Percentiles rank a stretch among this genome's conserved stretches.
phyloP scores from a whole-genome alignment of 23 tunicate species.

The Phallusia fumigata region DNA sequence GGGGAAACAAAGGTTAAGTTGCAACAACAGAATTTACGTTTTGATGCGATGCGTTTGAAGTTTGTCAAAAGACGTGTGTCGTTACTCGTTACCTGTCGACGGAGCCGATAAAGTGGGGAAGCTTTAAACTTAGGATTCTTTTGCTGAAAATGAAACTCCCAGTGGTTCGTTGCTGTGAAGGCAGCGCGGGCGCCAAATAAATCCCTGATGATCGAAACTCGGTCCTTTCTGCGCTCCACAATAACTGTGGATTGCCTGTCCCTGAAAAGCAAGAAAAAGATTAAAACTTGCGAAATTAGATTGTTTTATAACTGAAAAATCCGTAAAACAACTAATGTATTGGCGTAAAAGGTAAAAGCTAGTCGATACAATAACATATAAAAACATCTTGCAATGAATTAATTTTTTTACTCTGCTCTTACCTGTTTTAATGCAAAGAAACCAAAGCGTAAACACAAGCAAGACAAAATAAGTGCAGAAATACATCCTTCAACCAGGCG shows the following conservation, averaged over 20 bases:
- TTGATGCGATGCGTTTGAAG: not conserved
- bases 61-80: not conserved
- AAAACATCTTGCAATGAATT: no score
- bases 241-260: constrained; percentile 5
- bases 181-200: constrained; percentile 32
- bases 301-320: no score
- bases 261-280: not conserved
- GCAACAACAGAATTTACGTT: not conserved
- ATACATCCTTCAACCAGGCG: no score
- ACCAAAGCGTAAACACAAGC: no score
- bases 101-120: constrained; percentile 36
- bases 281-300: no score
- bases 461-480: no score
- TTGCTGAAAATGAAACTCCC: constrained; percentile 19
- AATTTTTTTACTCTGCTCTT: no score
- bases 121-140: constrained; percentile 22
- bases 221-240: constrained; percentile 19
- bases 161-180: constrained; percentile 15
- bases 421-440: no score
- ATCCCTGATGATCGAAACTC: constrained; percentile 14
- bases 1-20: no score
- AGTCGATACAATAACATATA: no score
- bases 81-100: constrained; percentile 21
- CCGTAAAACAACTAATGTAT: no score
- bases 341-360: no score